Evolutionary conservation across 2,888 invertebrate genomes (phyloP).

Genomic region (Nephrotoma appendiculata): DNA sequence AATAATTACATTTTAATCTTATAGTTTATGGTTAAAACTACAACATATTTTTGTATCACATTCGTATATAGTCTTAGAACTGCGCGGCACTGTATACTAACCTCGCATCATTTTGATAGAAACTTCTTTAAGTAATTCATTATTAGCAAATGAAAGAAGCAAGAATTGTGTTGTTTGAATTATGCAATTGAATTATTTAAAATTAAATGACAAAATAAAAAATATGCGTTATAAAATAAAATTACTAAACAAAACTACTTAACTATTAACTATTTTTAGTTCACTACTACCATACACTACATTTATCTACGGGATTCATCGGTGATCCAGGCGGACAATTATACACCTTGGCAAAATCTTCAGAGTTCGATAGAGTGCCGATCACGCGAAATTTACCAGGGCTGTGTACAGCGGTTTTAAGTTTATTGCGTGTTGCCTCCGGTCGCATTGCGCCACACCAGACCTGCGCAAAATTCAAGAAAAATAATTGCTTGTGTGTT

Average conservation of each 20-base stretch:
- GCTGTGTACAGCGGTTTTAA: conserved; percentile 72
- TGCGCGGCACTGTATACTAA: background rate
- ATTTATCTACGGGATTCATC: conserved; percentile 68
- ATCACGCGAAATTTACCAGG: conserved; percentile 70
- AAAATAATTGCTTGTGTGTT: conserved; percentile 72
- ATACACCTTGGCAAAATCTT: conserved; percentile 60
- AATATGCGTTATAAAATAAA: background rate
- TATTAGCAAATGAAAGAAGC: background rate
- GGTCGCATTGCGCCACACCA: conserved; percentile 74
- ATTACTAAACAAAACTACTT: background rate
- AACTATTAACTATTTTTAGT: background rate
- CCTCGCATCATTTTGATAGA: background rate
- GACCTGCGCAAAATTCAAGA: conserved; percentile 78
- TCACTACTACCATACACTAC: conserved; percentile 51
- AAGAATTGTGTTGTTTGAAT: background rate
- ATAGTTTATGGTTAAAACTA: background rate
- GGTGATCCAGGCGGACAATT: conserved; percentile 53
- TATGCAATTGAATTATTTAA: background rate
- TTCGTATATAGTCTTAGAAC: background rate
- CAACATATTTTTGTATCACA: background rate
- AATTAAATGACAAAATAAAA: background rate
- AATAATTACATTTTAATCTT: background rate
- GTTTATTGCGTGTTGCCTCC: conserved; percentile 62
- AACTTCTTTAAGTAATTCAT: background rate
- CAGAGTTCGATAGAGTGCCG: conserved; percentile 61